A percentile compares a stretch with the other conserved stretches of the same genome.
Conservation (phyloP, 1,140 invertebrate genomes). For the Helicoverpa armigera region DNA sequence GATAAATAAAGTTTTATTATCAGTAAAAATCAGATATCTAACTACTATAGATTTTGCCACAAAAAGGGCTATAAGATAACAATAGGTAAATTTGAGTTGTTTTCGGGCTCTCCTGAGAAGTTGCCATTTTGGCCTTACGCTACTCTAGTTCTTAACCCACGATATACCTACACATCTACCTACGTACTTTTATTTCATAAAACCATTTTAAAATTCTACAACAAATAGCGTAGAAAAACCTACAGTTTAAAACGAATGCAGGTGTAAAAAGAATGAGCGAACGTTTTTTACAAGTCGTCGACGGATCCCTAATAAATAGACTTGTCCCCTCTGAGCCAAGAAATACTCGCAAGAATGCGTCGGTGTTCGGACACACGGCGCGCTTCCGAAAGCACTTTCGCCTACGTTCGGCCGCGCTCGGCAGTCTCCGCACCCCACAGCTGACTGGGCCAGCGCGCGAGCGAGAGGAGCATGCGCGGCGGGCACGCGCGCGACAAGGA, state of each 20-base stretch:
- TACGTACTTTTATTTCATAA: not conserved
- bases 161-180: no score
- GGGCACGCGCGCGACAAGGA: slow-evolving; percentile 64
- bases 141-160: no score
- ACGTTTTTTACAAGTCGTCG: slow-evolving; percentile 25
- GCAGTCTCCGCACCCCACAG: slow-evolving; percentile 75
- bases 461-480: slow-evolving; percentile 57
- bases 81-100: no score
- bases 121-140: no score
- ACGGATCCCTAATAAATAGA: slow-evolving; percentile 45
- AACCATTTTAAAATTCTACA: not conserved
- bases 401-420: slow-evolving; percentile 70
- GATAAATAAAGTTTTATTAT: no score
- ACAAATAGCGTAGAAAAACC: not conserved
- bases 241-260: not conserved
- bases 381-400: slow-evolving; percentile 82
- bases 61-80: no score
- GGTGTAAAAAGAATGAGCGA: slow-evolving; percentile 21
- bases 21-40: no score
- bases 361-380: slow-evolving; percentile 61
- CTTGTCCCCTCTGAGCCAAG: slow-evolving; percentile 61
- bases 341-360: slow-evolving; percentile 73
- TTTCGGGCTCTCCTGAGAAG: no score
- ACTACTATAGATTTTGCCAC: no score
- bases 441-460: slow-evolving; percentile 76